Conservation (phyloP, 2,888 invertebrate species). For the Augiades crinisus region DNA sequence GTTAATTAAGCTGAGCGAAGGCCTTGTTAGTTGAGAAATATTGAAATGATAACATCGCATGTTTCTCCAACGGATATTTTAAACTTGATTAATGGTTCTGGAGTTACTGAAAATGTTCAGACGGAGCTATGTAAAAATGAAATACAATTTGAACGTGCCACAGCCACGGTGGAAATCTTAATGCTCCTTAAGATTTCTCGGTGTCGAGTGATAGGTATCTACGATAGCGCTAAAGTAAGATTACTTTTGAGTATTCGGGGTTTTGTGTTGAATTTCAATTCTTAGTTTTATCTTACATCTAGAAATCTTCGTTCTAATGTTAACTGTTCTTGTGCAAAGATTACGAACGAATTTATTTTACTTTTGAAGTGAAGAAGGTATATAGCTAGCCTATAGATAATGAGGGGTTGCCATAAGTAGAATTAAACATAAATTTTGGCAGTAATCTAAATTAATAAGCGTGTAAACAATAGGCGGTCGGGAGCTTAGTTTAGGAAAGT, state of each 20-base stretch:
- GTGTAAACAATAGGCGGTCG: constrained; percentile 61
- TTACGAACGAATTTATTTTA: no score
- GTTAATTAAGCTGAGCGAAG: constrained; percentile 52
- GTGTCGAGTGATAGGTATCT: background rate
- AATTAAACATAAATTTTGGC: constrained; percentile 26
- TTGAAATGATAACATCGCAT: constrained; percentile 46
- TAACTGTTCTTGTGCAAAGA: background rate
- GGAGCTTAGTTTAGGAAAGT: constrained; percentile 58
- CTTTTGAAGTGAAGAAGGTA: no score
- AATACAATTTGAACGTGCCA: constrained; percentile 21
- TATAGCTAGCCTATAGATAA: no score
- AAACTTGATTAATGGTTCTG: constrained; percentile 39
- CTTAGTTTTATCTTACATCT: background rate
- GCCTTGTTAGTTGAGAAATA: constrained; percentile 48
- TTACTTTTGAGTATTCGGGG: constrained; percentile 1
- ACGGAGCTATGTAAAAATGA: constrained; percentile 25
- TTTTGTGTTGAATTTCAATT: background rate
- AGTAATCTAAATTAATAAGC: constrained; percentile 64
- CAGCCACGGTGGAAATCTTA: constrained; percentile 9
- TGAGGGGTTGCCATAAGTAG: background rate
- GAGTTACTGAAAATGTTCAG: constrained; percentile 33
- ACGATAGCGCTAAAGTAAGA: background rate
- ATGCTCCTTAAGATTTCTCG: constrained; percentile 11
- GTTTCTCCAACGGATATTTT: constrained; percentile 37
- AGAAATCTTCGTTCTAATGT: background rate